Conservation (phyloP, 2,113 vertebrate species). For the Oryzias javanicus region DNA sequence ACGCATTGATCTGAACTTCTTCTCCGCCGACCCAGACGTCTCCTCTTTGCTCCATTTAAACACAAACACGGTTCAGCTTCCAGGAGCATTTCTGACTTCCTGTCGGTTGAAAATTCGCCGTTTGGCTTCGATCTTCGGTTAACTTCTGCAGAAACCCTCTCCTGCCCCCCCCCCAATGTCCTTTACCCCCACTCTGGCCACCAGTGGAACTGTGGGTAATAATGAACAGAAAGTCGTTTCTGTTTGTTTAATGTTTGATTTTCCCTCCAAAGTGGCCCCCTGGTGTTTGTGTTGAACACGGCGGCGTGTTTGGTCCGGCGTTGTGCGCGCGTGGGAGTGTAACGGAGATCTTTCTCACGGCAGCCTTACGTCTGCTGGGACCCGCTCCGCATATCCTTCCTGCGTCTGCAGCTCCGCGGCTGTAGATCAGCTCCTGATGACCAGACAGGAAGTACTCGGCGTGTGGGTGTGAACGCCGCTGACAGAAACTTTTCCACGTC, state of each 20-base stretch:
- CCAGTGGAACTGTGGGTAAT: constrained; percentile 24
- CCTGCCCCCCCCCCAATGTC: constrained; percentile 26
- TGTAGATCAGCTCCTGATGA: constrained; percentile 48
- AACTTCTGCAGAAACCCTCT: constrained; percentile 3
- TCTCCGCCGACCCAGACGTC: constrained; percentile 66
- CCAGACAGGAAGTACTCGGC: constrained; percentile 52
- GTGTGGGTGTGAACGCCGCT: constrained; percentile 16
- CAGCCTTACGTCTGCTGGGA: constrained; percentile 55
- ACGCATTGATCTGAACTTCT: constrained; percentile 73
- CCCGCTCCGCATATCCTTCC: constrained; percentile 62
- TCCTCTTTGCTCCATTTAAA: constrained; percentile 69
- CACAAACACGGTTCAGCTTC: constrained; percentile 37
- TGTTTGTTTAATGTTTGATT: too few relatives aligned
- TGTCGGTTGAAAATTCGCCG: constrained; percentile 7
- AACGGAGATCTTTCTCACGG: constrained; percentile 56
- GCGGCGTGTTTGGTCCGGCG: constrained; percentile 48
- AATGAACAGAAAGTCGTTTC: constrained; percentile 5
- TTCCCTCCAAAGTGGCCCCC: not conserved
- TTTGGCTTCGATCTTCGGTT: constrained; percentile 22
- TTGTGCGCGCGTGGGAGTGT: constrained; percentile 39
- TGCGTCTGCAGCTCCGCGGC: constrained; percentile 45
- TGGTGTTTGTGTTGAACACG: constrained; percentile 26
- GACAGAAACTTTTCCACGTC: constrained; percentile 11
- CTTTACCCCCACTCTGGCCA: constrained; percentile 14
- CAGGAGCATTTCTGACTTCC: constrained; percentile 5